Evolutionary conservation across 1,140 invertebrate species (phyloP).

Genomic region (Drosophila rufa): DNA sequence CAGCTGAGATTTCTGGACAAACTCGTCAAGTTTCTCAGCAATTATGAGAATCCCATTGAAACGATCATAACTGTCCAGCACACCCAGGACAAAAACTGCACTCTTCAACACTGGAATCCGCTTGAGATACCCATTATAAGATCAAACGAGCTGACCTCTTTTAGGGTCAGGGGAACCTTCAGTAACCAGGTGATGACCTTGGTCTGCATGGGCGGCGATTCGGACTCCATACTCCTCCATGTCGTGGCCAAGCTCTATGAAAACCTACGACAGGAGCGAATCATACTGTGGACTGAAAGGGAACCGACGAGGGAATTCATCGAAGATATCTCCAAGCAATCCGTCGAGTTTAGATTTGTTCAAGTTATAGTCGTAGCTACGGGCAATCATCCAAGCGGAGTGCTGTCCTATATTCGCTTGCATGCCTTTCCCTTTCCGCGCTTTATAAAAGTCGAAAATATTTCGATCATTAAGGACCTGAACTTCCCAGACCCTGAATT

Average conservation of each 20-base stretch:
- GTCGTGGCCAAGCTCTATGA: neutral
- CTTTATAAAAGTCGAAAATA: neutral
- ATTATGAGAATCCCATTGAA: neutral
- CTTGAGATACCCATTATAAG: neutral
- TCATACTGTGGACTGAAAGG: constrained; percentile 6
- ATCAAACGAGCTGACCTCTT: neutral
- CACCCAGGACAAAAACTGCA: neutral
- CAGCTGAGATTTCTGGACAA: neutral
- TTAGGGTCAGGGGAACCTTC: neutral
- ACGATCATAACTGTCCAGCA: neutral
- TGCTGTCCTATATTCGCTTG: neutral
- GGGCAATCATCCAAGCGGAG: neutral
- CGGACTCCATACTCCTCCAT: neutral
- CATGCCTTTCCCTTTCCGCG: neutral
- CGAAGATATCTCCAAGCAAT: neutral
- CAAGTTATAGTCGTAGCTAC: neutral
- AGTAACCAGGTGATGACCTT: neutral
- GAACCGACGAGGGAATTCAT: neutral
- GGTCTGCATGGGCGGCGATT: neutral
- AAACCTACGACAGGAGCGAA: neutral
- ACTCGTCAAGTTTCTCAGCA: neutral
- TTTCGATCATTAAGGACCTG: neutral
- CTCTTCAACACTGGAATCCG: constrained; percentile 3
- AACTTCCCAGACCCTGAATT: neutral
- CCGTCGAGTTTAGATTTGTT: neutral